phyloP scores from a whole-genome alignment of 2,888 invertebrate genomes.

The Sisyra terminalis region DNA sequence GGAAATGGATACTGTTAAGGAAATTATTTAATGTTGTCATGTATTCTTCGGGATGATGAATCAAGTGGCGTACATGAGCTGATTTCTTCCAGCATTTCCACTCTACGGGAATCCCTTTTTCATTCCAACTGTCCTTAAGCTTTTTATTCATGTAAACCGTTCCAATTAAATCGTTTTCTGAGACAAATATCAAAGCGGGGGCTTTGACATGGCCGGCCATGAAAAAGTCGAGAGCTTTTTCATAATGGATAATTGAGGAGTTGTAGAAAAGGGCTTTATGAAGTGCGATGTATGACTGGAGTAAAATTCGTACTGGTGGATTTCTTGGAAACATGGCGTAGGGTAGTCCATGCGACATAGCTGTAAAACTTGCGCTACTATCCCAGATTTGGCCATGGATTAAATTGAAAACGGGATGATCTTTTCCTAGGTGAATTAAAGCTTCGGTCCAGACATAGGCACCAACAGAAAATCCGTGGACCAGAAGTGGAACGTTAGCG shows the following conservation, averaged over 20 bases:
- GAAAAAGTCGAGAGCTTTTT: constrained; percentile 1
- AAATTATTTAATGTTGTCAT: background rate
- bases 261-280: background rate
- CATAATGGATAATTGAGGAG: constrained; percentile 1
- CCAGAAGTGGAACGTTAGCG: constrained; percentile 28
- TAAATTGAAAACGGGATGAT: constrained; percentile 22
- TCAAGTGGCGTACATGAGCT: constrained; percentile 4
- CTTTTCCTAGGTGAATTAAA: constrained; percentile 25
- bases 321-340: constrained; percentile 32
- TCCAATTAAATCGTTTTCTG: constrained; percentile 6
- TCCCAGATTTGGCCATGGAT: constrained; percentile 38
- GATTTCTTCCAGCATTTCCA: constrained; percentile 5
- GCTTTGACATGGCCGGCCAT: constrained; percentile 1
- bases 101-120: background rate
- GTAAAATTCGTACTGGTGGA: constrained; percentile 24
- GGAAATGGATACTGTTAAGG: background rate
- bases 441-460: constrained; percentile 40
- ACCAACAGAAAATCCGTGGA: constrained; percentile 43
- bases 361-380: constrained; percentile 35
- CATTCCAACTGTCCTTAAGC: background rate
- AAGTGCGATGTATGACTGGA: constrained; percentile 25
- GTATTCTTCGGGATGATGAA: constrained; percentile 4
- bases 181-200: constrained; percentile 1
- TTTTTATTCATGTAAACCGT: background rate
- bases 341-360: constrained; percentile 33